phyloP scores from a whole-genome alignment of 2,113 vertebrate genomes.

The Crotalus viridis region DNA sequence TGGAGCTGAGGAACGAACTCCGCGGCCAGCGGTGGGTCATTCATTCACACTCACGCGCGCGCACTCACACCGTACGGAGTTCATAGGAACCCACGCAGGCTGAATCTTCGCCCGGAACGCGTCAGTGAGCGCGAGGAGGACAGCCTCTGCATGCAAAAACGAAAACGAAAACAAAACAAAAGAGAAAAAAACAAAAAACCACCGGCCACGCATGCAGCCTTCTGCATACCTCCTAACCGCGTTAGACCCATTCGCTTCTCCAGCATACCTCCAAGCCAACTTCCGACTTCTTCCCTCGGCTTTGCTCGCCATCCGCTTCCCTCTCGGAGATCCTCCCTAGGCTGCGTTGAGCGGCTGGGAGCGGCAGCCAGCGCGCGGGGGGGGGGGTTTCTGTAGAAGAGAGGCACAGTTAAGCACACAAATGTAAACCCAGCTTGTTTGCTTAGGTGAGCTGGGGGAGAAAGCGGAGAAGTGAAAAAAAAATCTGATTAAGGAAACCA shows the following conservation, averaged over 20 bases:
- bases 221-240: not conserved
- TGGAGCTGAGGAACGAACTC: not conserved
- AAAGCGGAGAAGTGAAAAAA: constrained; percentile 35
- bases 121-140: not conserved
- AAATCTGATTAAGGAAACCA: not conserved
- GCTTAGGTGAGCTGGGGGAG: constrained; percentile 60
- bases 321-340: constrained; percentile 54
- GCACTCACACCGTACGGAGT: not conserved
- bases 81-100: not conserved
- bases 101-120: not conserved
- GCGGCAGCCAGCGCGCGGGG: constrained; percentile 58
- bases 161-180: no score
- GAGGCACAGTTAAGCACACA: constrained; percentile 76
- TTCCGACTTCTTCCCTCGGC: constrained; percentile 60
- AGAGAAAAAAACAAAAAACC: no score
- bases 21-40: constrained; percentile 6
- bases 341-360: constrained; percentile 61
- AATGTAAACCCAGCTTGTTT: constrained; percentile 70
- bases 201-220: not conserved
- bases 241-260: not conserved
- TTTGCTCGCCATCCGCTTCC: constrained; percentile 57
- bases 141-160: not conserved
- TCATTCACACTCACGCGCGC: not conserved
- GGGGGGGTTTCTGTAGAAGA: constrained; percentile 72
- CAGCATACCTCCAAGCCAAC: constrained; percentile 68